Base-by-base conservation (phyloP, 23 tunicate genomes). In the Ascidia mentula region DNA sequence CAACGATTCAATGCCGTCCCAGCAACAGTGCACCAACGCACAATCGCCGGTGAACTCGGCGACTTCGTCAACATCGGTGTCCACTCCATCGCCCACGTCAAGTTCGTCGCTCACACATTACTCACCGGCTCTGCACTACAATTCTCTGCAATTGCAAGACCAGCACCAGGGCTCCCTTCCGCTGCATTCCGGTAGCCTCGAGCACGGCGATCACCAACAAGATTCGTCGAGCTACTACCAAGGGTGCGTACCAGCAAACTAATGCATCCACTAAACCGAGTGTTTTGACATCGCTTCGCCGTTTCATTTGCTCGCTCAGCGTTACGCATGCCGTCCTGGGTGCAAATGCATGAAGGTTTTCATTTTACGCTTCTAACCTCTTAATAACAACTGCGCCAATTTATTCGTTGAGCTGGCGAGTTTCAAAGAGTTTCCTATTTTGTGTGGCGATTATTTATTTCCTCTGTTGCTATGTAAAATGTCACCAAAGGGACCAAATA, bases 221-320 rank as follows among this genome's bases (percentile, higher is more conserved):
- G 89, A 91, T 5, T 76, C 89, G 33, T 45, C 84, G 31, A 46
- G 79, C 18, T 91, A 85, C 77, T 91, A 80, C 78, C 90, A 81
- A 86, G 97, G 97, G 97, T 91, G 97, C 97, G 97, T 91, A 91
- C 97, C 77, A 15, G 84, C 90, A 72, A 86, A 79, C 84, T 86
- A 79, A 77, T 39, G 36, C 69, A 77, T 30, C 59, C 80, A 45
- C 69, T 39, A 30, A 45, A 53, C 22, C 65, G 65, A 9, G 24
- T 53, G 7, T 53, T 53, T 53, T 53, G 65, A 53, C 13, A 20
- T 42, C 53, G 65, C 65, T 53, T 53, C 13, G 13, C 65, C 65
- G 65, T 53, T 53, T 53, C 65, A 5, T 20, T 28, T 28, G 24
- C 65, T 53, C 13, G 24, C 13, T 53, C 24, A 53, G 28, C 65